Conservation (phyloP, 2,888 invertebrate genomes). For the Stegana nigrithorax region DNA sequence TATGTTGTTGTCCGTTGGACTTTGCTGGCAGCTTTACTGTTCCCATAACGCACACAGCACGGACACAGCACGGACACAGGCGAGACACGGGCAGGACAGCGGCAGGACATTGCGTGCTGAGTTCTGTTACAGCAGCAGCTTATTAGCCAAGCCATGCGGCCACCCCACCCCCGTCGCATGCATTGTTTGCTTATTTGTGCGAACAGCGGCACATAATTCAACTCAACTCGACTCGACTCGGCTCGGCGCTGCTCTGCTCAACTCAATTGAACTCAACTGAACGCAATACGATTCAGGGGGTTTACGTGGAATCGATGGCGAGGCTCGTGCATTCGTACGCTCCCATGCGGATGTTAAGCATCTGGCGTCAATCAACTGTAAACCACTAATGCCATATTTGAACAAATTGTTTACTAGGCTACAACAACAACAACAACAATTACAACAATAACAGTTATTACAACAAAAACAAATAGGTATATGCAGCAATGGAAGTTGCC, state of each 20-base stretch:
- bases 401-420: not conserved
- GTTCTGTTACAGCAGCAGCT: not conserved
- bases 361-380: conserved; percentile 60
- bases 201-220: too few relatives aligned
- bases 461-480: not conserved
- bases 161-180: not conserved
- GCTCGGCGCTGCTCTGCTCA: too few relatives aligned
- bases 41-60: not conserved
- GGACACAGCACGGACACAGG: not conserved
- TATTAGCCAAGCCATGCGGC: not conserved
- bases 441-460: not conserved
- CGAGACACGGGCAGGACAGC: too few relatives aligned
- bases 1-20: not conserved
- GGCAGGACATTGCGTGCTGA: not conserved
- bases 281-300: not conserved
- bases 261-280: not conserved
- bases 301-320: too few relatives aligned
- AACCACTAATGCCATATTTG: conserved; percentile 47
- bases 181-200: not conserved
- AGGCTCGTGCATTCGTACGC: too few relatives aligned
- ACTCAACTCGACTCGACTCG: not conserved
- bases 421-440: not conserved
- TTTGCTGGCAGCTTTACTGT: too few relatives aligned
- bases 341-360: too few relatives aligned
- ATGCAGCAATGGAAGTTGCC: not conserved